A percentile compares a stretch with the other conserved stretches of the same genome.
Conservation (phyloP, 2,113 vertebrate genomes). For the Labeo rohita region DNA sequence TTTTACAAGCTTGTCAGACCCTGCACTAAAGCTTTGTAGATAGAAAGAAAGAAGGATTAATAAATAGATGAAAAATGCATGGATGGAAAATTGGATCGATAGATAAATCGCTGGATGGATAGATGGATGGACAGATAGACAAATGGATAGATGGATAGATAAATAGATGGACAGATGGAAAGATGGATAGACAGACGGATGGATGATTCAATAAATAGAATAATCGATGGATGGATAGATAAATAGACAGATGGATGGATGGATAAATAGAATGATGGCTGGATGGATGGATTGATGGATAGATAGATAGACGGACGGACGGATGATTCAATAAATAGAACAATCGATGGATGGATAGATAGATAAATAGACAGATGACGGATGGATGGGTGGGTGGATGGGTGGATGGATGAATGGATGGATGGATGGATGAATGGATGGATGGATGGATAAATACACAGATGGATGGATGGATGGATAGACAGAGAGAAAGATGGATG, state of each 20-base stretch:
- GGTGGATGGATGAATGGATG: background rate
- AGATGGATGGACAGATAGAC: background rate
- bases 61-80: too few relatives aligned
- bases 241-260: too few relatives aligned
- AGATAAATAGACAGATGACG: background rate
- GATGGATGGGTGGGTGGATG: too few relatives aligned
- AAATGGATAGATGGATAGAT: background rate
- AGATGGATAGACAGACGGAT: background rate
- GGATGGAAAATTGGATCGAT: too few relatives aligned
- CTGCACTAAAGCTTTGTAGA: too few relatives aligned
- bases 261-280: background rate
- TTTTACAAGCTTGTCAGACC: too few relatives aligned
- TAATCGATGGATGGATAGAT: background rate
- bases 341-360: background rate
- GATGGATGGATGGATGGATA: background rate
- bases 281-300: background rate
- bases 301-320: background rate
- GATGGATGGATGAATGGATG: background rate
- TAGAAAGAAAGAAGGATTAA: too few relatives aligned
- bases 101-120: background rate
- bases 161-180: background rate
- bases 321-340: too few relatives aligned
- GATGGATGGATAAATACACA: background rate
- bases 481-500: background rate
- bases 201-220: background rate